phyloP scores from a whole-genome alignment of 2,113 vertebrate genomes.

The Pomatorhinus ruficollis region DNA sequence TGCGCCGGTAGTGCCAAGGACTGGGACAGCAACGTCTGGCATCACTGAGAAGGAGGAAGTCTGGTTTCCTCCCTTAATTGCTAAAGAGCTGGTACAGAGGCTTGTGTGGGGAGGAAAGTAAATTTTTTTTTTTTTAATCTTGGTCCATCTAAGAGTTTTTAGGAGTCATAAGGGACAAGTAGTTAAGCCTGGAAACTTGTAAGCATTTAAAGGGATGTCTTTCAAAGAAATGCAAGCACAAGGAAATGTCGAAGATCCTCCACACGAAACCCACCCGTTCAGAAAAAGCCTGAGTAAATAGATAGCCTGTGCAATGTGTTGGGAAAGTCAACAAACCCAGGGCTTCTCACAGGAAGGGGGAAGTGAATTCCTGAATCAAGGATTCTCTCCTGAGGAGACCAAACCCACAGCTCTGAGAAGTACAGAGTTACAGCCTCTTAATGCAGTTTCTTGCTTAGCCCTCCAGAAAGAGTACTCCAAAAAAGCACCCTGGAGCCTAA shows the following conservation, averaged over 20 bases:
- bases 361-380: constrained; percentile 31
- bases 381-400: constrained; percentile 19
- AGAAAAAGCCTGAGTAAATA: constrained; percentile 57
- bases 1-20: neutral
- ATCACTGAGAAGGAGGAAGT: constrained; percentile 63
- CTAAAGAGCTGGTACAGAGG: constrained; percentile 35
- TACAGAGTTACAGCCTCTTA: neutral
- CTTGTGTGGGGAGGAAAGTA: neutral
- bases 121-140: neutral
- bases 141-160: neutral
- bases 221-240: neutral
- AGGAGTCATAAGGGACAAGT: neutral
- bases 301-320: neutral
- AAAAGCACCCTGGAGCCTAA: neutral
- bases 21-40: neutral
- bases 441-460: neutral
- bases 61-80: constrained; percentile 72
- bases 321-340: constrained; percentile 27
- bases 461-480: neutral
- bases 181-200: neutral
- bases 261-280: neutral
- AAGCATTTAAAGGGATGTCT: neutral
- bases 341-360: neutral
- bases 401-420: neutral
- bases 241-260: constrained; percentile 5